Evolutionary conservation across 2,888 invertebrate species (phyloP).

Genomic region (Cryptus viduatorius): DNA sequence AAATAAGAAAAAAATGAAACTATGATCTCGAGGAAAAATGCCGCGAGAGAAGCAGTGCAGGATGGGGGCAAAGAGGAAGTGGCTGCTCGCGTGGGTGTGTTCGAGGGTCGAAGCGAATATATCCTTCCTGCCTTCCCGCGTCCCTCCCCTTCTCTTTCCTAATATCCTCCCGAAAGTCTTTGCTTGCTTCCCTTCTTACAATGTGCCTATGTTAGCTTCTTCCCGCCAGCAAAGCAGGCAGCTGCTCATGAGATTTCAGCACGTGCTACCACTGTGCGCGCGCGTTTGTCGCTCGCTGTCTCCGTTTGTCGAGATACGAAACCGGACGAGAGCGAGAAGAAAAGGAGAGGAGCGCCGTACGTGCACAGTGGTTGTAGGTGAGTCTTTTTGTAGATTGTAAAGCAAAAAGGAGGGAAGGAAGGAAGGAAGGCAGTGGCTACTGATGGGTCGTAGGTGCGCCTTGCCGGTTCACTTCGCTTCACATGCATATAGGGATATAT

Average conservation of each 20-base stretch:
- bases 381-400: background rate
- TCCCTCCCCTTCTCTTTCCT: constrained; percentile 48
- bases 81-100: constrained; percentile 51
- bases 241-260: constrained; percentile 82
- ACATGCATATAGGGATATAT: constrained; percentile 22
- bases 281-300: constrained; percentile 35
- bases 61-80: constrained; percentile 75
- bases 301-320: constrained; percentile 26
- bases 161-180: constrained; percentile 42
- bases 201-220: constrained; percentile 59
- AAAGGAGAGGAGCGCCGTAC: background rate
- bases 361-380: constrained; percentile 21
- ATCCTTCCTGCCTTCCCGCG: constrained; percentile 79
- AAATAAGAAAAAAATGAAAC: constrained; percentile 8
- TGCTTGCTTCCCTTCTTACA: constrained; percentile 36
- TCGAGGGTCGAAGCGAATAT: constrained; percentile 78
- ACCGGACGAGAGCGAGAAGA: background rate
- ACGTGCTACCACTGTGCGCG: constrained; percentile 81
- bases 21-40: constrained; percentile 30
- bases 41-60: constrained; percentile 61
- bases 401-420: background rate
- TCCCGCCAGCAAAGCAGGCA: constrained; percentile 75
- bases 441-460: constrained; percentile 31
- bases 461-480: constrained; percentile 18
- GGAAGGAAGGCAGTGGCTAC: constrained; percentile 16